Evolutionary conservation across 1,140 invertebrate species (phyloP).

Genomic region (Lineus longissimus): DNA sequence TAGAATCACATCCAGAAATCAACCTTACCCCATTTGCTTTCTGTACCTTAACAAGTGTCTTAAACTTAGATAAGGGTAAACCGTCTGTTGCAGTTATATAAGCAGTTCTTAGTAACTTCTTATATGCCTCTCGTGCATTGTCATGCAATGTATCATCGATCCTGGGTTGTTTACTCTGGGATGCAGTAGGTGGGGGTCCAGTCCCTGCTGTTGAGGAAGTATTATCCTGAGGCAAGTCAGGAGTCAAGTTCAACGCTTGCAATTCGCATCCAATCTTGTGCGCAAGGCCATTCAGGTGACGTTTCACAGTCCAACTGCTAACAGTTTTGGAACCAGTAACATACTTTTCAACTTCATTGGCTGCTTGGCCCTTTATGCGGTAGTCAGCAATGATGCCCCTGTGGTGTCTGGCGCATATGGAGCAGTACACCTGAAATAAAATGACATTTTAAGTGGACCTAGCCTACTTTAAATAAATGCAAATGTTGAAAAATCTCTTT

Average conservation of each 20-base stretch:
- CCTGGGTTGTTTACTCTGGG: background rate
- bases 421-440: background rate
- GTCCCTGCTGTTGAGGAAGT: background rate
- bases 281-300: background rate
- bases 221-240: background rate
- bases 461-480: too few relatives aligned
- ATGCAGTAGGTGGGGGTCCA: background rate
- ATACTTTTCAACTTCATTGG: background rate
- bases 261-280: background rate
- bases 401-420: background rate
- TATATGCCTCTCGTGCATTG: background rate
- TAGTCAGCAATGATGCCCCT: background rate
- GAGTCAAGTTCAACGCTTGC: background rate
- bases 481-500: too few relatives aligned
- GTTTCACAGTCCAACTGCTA: background rate
- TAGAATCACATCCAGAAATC: slow-evolving; percentile 3
- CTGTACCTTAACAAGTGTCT: slow-evolving; percentile 12
- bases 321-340: background rate
- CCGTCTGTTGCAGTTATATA: slow-evolving; percentile 6
- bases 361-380: background rate
- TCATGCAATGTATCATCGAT: background rate
- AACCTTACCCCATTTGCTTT: slow-evolving; percentile 10
- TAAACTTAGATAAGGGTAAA: slow-evolving; percentile 1
- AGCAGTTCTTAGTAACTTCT: background rate
- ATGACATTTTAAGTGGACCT: too few relatives aligned